phyloP scores from a whole-genome alignment of 2,113 vertebrate genomes.

The Penelope pileata region DNA sequence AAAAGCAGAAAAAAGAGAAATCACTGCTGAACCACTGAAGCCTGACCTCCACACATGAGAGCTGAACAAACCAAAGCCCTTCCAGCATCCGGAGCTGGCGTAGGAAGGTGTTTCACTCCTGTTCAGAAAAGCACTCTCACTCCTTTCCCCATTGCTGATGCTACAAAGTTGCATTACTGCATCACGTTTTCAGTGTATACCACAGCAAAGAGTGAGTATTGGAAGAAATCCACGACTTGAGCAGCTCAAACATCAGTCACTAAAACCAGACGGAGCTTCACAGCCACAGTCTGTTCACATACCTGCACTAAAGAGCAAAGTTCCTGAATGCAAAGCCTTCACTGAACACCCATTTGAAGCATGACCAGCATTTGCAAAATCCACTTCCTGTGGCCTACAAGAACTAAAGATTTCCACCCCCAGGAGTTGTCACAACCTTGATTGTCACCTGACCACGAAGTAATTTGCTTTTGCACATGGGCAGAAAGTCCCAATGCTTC shows the following conservation, averaged over 20 bases:
- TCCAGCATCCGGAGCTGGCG: background rate
- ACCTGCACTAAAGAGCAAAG: background rate
- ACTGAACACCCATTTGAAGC: background rate
- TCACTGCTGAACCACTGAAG: background rate
- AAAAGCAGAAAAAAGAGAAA: background rate
- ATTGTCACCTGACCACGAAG: background rate
- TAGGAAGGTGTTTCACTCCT: background rate
- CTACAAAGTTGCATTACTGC: background rate
- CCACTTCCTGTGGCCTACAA: background rate
- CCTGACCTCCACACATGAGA: rapidly evolving
- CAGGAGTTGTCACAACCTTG: background rate
- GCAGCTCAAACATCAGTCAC: background rate
- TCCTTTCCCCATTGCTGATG: rapidly evolving
- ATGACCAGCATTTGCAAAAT: background rate
- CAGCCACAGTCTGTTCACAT: rapidly evolving
- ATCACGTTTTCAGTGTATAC: rapidly evolving
- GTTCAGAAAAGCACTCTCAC: background rate
- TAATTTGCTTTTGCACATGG: rapidly evolving
- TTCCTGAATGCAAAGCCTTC: background rate
- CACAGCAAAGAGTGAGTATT: background rate
- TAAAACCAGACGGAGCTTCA: background rate
- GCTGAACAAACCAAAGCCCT: background rate
- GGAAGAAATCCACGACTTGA: background rate
- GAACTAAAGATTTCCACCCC: background rate
- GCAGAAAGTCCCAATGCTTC: background rate